A percentile compares a stretch with the other conserved stretches of the same genome.
These are phyloP conservation scores for Stegastes partitus DNA, from an alignment of 2,113 vertebrate genomes.

Conservation along the genomic window DNA sequence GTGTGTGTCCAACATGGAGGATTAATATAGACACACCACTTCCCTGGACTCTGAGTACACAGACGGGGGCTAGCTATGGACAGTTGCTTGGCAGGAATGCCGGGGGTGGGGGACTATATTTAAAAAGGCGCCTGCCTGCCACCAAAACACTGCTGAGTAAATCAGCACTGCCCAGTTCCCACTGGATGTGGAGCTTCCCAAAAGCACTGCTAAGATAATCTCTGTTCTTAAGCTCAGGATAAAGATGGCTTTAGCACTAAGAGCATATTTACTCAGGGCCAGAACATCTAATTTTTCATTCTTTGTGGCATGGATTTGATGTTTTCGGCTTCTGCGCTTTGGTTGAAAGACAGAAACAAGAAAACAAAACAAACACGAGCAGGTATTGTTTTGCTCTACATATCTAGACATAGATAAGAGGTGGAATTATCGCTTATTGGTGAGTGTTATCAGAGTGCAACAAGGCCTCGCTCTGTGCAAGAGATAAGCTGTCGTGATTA, in stretches of 20 bases:
- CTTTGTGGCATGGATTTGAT: constrained; percentile 6
- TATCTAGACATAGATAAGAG: constrained; percentile 14
- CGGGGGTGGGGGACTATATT: constrained; percentile 72
- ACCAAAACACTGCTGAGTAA: constrained; percentile 72
- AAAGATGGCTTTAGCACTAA: constrained; percentile 46
- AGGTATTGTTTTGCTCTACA: constrained; percentile 8
- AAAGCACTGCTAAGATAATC: constrained; percentile 58
- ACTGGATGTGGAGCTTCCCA: constrained; percentile 59
- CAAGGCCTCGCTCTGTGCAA: constrained; percentile 4
- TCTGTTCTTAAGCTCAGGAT: constrained; percentile 55
- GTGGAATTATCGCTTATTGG: constrained; percentile 9
- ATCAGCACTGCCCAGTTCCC: constrained; percentile 64
- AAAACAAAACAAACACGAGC: background rate
- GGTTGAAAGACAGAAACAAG: constrained; percentile 1
- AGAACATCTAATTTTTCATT: constrained; percentile 40
- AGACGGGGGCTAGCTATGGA: constrained; percentile 70
- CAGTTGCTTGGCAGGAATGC: constrained; percentile 83
- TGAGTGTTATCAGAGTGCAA: constrained; percentile 45
- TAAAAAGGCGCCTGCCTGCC: constrained; percentile 76
- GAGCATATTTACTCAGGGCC: constrained; percentile 44
- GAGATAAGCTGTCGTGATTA: constrained; percentile 31
- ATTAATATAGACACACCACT: constrained; percentile 77
- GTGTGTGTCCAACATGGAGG: constrained; percentile 63
- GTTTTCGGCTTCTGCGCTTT: constrained; percentile 3
- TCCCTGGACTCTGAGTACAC: constrained; percentile 69